Base-by-base conservation (phyloP, 37 sponge, comb jelly and placozoan genomes). In the Trichoplax adhaerens region DNA sequence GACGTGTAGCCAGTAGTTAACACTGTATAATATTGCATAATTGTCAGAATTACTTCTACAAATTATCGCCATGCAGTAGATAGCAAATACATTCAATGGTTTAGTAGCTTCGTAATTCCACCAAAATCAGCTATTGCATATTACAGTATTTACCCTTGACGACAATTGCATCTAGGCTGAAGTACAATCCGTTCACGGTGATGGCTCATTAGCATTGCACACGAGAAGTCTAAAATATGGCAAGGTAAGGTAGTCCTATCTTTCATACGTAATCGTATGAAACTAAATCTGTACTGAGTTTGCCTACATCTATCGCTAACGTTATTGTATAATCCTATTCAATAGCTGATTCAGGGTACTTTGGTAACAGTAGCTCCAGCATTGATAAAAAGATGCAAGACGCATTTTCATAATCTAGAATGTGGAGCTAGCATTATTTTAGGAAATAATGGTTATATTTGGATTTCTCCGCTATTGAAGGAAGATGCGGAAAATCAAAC, bases 361-460 rank as follows among this genome's bases (percentile, higher is more conserved):
- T 78, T 93, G 62, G 79, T 93, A 3, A 73, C 72, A 52, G 96
- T 95, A 0, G 77, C 97, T 50, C 82, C 89, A 1, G 75, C 75
- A 51, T 85, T 91, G n/a, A 84, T 95, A 6, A 91, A 91, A 64
- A 76, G 89, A 50, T 84, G 97, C 73, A 95, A 95, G 81, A 85
- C 83, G 57, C 97, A 91, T 78, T 88, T 96, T 77, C 99, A 96
- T 77, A 85, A 86, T 69, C 55, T 88, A 64, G 78, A 88, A 6
- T 91, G 90, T 78, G 87, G 87, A 6, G 99, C 90, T 49, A 87
- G 87, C 49, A 74, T 96, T 62, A 88, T 96, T 55, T 62, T 96
- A n/a, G 89, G 89, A 3, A 91, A 92, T 79, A 96, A 96, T 79
- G 99, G 99, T 50, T 96, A 76, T 64, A 57, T 91, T 2, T 96